Conservation (phyloP, 1,140 invertebrate species). For the Elysia chlorotica region DNA sequence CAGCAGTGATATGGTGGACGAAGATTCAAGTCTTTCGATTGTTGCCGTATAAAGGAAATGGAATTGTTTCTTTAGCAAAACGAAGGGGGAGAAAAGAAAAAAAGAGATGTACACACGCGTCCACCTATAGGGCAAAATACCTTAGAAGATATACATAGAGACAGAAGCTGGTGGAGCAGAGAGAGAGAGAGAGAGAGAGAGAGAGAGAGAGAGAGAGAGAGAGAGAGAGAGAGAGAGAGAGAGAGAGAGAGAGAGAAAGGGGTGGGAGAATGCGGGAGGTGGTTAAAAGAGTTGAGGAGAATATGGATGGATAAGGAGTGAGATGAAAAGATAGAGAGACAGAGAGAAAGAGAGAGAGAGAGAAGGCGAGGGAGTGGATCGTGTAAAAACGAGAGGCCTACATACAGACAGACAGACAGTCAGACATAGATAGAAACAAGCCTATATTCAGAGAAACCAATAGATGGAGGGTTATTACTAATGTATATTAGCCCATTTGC, state of each 20-base stretch:
- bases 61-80: neutral
- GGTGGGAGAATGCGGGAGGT: neutral
- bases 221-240: neutral
- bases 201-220: conserved; percentile 17
- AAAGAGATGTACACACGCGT: neutral
- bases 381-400: neutral
- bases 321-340: neutral
- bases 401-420: neutral
- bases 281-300: neutral
- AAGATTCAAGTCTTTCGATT: too few relatives aligned
- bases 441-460: neutral
- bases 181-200: conserved; percentile 19
- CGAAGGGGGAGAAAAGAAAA: neutral
- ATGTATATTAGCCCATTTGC: neutral
- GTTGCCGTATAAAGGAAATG: neutral
- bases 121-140: neutral
- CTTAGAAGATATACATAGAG: neutral
- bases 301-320: neutral
- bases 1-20: too few relatives aligned
- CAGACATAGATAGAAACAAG: neutral
- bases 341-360: neutral
- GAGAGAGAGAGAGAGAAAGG: neutral
- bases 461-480: neutral
- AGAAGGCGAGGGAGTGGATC: conserved; percentile 3
- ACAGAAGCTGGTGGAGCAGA: conserved; percentile 1